These are phyloP conservation scores for Denticeps clupeoides DNA, from an alignment of 2,797 vertebrate species.

Conservation along the genomic window DNA sequence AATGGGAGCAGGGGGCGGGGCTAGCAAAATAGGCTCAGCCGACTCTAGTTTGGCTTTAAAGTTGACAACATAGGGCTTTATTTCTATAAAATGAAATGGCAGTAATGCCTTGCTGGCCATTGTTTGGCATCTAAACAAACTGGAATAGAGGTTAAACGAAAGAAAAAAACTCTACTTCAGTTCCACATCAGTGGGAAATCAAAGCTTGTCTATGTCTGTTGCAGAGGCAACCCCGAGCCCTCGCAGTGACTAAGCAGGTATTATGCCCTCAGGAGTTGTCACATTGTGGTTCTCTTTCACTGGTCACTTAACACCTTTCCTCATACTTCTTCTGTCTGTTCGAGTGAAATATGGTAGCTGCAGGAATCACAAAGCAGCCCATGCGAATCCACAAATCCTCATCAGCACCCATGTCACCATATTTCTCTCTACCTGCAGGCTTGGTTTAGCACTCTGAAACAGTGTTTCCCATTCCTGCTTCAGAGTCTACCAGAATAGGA, in stretches of 20 bases:
- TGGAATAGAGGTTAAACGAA: no score
- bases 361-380: slow-evolving; percentile 7
- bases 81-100: no score
- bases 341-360: slow-evolving; percentile 55
- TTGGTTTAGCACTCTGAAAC: slow-evolving; percentile 60
- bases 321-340: slow-evolving; percentile 38
- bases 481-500: no score
- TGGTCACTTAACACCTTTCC: slow-evolving; percentile 19
- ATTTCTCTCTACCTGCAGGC: slow-evolving; percentile 51
- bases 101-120: no score
- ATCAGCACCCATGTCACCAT: slow-evolving; percentile 44
- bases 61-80: no score
- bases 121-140: no score
- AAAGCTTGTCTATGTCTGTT: slow-evolving; percentile 82
- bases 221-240: slow-evolving; percentile 95
- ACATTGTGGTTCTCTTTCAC: slow-evolving; percentile 37
- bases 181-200: slow-evolving; percentile 10
- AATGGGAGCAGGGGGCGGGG: no score
- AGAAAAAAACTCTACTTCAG: not conserved
- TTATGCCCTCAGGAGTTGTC: slow-evolving; percentile 55
- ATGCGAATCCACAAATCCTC: no score
- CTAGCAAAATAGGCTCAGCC: no score
- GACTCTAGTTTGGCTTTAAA: no score
- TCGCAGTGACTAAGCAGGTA: slow-evolving; percentile 94
- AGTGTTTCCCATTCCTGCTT: no score